Percentiles rank a stretch among this genome's conserved stretches.
Evolutionary conservation across 2,113 vertebrate species (phyloP).

Genomic region (Cynoglossus semilaevis): DNA sequence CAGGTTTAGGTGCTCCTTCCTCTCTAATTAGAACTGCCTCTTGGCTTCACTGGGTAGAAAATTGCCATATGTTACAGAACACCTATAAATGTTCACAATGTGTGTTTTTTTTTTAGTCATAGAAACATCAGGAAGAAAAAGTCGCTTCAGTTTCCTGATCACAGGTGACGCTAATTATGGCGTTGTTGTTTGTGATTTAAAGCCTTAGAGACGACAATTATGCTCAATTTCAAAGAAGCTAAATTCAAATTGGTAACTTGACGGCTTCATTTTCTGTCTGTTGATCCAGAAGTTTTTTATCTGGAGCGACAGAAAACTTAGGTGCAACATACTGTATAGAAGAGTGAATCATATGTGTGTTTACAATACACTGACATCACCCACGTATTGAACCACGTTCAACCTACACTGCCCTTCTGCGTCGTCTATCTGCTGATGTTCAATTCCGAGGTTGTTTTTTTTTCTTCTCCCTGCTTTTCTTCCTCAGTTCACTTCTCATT

Average conservation of each 20-base stretch:
- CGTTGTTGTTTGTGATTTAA: slow-evolving; percentile 13
- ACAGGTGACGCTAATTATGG: slow-evolving; percentile 6
- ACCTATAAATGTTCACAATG: not conserved
- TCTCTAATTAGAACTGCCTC: slow-evolving; percentile 7
- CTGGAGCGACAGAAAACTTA: not conserved
- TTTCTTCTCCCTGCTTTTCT: not conserved
- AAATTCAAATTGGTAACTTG: not conserved
- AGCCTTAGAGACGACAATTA: not conserved
- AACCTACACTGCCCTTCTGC: not conserved
- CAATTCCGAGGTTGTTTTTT: not conserved
- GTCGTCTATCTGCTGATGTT: slow-evolving; percentile 1
- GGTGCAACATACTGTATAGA: not conserved
- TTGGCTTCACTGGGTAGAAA: not conserved
- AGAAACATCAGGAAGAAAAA: not conserved
- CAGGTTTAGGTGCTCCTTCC: not conserved
- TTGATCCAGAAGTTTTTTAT: not conserved
- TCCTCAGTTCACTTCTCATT: not conserved
- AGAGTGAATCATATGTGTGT: not conserved
- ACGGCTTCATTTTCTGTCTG: not conserved
- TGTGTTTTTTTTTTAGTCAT: not conserved
- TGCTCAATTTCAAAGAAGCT: not conserved
- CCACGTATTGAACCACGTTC: not conserved
- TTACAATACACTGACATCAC: too few species aligned
- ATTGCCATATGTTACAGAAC: not conserved
- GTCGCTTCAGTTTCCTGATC: not conserved